Base-by-base conservation (phyloP, 2,113 vertebrate genomes). In the Falcunculus frontatus region DNA sequence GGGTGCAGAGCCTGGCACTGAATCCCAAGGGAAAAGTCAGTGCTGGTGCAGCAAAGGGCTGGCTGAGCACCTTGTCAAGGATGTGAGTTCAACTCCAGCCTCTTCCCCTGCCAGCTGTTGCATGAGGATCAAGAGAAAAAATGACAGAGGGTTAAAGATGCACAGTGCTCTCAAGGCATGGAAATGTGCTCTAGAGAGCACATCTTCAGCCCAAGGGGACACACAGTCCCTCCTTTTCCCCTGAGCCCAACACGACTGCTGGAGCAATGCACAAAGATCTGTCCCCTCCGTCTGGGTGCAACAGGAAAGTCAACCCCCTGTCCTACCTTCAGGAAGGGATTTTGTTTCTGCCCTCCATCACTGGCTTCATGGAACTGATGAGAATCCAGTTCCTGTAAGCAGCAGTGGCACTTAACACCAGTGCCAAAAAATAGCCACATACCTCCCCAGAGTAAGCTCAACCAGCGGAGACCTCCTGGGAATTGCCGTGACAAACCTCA, bases 401-500 rank as follows among this genome's bases (percentile, higher is more conserved):
- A 79, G 42, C 56, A 47, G 16, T 39, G 41, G 21, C 47, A 63
- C 11, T 68, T 47, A 47, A 2, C 5, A 2, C 47, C 41, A 15
- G 29, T 18, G 56, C 78, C 44, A 49, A 79, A 77, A 70, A 41
- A 2, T 0, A 69, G 39, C 62, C 52, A 57, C 7, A 1, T 3
- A 50, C 10, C 9, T 69, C 32, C 59, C n/a, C 17, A 65, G 46
- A 85, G 41, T 8, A 46, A 89, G 44, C 27, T 32, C 32, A 53
- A 70, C 30, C n/a, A 44, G 64, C 73, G 49, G 41, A 57, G 39
- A 65, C 20, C 56, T 70, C 30, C 56, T 33, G 55, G 39, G 91
- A 60, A 74, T 33, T 2, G 1, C 33, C 9, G 2, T 0, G 0
- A 49, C 60, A 59, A 89, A 77, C 9, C 62, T 46, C 8, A 1